Conservation (phyloP, 2,113 vertebrate species). For the Steatornis caripensis region DNA sequence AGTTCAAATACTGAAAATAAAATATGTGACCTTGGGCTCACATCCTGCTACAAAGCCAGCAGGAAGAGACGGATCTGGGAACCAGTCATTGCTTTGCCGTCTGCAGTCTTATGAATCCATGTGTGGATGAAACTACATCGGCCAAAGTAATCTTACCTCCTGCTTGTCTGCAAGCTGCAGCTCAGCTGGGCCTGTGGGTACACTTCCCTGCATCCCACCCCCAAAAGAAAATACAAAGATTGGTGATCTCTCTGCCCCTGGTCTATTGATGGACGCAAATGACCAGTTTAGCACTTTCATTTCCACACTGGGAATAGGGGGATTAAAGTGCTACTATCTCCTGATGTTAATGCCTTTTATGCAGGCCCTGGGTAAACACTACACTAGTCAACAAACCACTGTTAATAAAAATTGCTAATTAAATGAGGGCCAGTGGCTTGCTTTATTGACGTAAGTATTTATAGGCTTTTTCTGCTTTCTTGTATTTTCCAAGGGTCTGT, state of each 20-base stretch:
- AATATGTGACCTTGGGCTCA: not conserved
- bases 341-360: slow-evolving; percentile 21
- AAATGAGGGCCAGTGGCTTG: slow-evolving; percentile 9
- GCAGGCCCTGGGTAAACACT: slow-evolving; percentile 18
- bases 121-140: not conserved
- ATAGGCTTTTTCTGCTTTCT: slow-evolving; percentile 6
- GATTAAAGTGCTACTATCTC: slow-evolving; percentile 40
- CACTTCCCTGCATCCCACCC: not conserved
- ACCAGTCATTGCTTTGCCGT: not conserved
- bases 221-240: not conserved
- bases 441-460: slow-evolving; percentile 53
- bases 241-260: not conserved
- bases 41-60: not conserved
- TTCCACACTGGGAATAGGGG: slow-evolving; percentile 19
- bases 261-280: not conserved
- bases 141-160: not conserved
- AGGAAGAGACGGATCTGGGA: not conserved
- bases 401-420: slow-evolving; percentile 55
- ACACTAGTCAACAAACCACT: slow-evolving; percentile 29
- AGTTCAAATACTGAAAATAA: not conserved
- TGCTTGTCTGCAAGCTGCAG: not conserved
- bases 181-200: not conserved
- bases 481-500: not conserved
- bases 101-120: not conserved
- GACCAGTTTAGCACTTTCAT: slow-evolving; percentile 11